Conservation (phyloP, 2,888 invertebrate species). For the Leucoma salicis region DNA sequence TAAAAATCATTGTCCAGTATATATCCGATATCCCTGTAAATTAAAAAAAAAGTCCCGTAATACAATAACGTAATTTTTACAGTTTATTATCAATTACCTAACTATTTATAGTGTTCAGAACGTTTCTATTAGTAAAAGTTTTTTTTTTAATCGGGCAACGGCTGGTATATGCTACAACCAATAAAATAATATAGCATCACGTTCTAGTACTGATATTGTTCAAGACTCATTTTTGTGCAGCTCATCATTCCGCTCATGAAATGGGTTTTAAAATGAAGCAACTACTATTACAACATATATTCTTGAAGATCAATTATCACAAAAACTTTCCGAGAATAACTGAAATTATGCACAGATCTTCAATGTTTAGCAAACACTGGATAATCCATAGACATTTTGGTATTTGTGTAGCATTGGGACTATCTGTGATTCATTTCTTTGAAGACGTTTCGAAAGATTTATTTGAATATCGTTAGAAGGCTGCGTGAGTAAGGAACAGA, state of each 20-base stretch:
- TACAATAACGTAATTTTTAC: too few species aligned
- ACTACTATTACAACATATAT: neutral
- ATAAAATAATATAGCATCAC: too few species aligned
- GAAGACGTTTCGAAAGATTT: constrained; percentile 13
- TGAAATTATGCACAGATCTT: constrained; percentile 12
- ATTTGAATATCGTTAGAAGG: constrained; percentile 1
- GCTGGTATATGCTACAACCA: too few species aligned
- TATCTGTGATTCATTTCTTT: constrained; percentile 20
- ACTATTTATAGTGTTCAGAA: too few species aligned
- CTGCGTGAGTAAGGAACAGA: neutral
- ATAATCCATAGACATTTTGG: constrained; percentile 12
- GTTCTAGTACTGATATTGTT: too few species aligned
- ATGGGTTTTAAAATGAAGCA: neutral
- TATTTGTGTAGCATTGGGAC: constrained; percentile 11
- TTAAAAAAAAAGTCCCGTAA: too few species aligned
- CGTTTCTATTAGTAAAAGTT: too few species aligned
- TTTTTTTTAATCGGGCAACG: too few species aligned
- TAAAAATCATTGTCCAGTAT: too few species aligned
- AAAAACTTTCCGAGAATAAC: constrained; percentile 12
- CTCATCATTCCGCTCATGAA: neutral
- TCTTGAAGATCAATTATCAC: neutral
- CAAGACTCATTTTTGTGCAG: too few species aligned
- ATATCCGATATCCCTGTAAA: too few species aligned
- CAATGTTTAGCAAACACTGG: constrained; percentile 11
- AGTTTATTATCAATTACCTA: too few species aligned